Evolutionary conservation across 2,888 invertebrate species (phyloP).

Genomic region (Melikaiella ostensackeni): DNA sequence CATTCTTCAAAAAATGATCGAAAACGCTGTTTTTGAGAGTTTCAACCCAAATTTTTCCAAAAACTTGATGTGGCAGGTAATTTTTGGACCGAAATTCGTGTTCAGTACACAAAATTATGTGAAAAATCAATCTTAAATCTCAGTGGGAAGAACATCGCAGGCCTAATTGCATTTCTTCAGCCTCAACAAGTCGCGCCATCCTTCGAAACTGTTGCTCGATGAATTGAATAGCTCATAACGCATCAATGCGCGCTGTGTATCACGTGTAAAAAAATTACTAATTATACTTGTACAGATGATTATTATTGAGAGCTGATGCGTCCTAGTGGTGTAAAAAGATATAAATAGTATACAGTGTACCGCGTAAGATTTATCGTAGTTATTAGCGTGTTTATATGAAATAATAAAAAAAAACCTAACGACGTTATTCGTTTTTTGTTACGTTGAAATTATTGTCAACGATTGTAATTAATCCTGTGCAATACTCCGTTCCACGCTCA

Average conservation of each 20-base stretch:
- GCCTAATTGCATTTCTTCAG: constrained; percentile 56
- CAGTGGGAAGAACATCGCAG: too few species aligned
- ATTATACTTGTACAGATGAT: constrained; percentile 52
- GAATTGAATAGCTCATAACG: constrained; percentile 67
- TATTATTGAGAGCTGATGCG: constrained; percentile 51
- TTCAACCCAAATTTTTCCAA: too few species aligned
- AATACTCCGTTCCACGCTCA: constrained; percentile 37
- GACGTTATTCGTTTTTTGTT: constrained; percentile 42
- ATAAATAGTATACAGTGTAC: constrained; percentile 56
- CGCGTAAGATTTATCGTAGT: constrained; percentile 45
- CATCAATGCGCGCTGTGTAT: constrained; percentile 59
- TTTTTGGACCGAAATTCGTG: too few species aligned
- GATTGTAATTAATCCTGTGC: constrained; percentile 39
- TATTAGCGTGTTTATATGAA: constrained; percentile 43
- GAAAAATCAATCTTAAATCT: too few species aligned
- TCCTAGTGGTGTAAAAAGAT: constrained; percentile 54
- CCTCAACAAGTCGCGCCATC: constrained; percentile 57
- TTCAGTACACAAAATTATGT: too few species aligned
- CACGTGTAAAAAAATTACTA: constrained; percentile 52
- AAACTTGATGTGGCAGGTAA: too few species aligned
- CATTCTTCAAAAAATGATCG: too few species aligned
- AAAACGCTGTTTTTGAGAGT: too few species aligned
- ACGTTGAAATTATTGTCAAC: constrained; percentile 46
- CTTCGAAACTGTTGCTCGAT: constrained; percentile 67
- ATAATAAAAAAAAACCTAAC: constrained; percentile 40